Evolutionary conservation across 2,797 vertebrate genomes (phyloP).

Genomic region (Sus cebifrons): DNA sequence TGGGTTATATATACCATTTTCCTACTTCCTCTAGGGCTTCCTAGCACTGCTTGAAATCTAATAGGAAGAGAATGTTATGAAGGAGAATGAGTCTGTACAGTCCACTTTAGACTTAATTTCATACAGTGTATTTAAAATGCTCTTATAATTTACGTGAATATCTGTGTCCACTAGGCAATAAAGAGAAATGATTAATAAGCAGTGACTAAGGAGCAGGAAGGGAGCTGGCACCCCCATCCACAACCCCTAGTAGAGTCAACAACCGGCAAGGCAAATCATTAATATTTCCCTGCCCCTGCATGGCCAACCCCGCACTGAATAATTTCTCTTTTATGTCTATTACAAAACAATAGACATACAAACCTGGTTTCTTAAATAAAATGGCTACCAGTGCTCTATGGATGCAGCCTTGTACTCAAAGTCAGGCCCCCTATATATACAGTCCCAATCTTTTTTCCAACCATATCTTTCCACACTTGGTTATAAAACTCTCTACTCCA

Average conservation of each 20-base stretch:
- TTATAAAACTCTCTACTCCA: neutral
- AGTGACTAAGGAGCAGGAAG: slow-evolving; percentile 33
- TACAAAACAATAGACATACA: neutral
- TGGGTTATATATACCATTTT: slow-evolving; percentile 70
- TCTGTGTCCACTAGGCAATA: slow-evolving; percentile 60
- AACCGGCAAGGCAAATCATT: slow-evolving; percentile 30
- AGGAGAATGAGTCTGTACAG: slow-evolving; percentile 72
- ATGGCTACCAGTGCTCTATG: neutral
- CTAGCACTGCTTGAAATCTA: slow-evolving; percentile 74
- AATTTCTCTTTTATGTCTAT: neutral
- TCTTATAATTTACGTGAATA: slow-evolving; percentile 73
- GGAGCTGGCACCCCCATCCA: neutral
- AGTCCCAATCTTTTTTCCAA: neutral
- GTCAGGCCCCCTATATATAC: neutral
- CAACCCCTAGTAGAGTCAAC: neutral
- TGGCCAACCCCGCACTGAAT: neutral
- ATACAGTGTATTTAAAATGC: slow-evolving; percentile 76
- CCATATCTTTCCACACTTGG: slow-evolving; percentile 2
- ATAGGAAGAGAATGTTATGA: slow-evolving; percentile 69
- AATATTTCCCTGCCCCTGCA: neutral
- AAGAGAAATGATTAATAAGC: slow-evolving; percentile 60
- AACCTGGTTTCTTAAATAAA: slow-evolving; percentile 38
- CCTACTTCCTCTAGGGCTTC: slow-evolving; percentile 75
- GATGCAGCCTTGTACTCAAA: neutral
- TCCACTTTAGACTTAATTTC: slow-evolving; percentile 80